phyloP scores from a whole-genome alignment of 2,113 vertebrate species.

The Eretmochelys imbricata region DNA sequence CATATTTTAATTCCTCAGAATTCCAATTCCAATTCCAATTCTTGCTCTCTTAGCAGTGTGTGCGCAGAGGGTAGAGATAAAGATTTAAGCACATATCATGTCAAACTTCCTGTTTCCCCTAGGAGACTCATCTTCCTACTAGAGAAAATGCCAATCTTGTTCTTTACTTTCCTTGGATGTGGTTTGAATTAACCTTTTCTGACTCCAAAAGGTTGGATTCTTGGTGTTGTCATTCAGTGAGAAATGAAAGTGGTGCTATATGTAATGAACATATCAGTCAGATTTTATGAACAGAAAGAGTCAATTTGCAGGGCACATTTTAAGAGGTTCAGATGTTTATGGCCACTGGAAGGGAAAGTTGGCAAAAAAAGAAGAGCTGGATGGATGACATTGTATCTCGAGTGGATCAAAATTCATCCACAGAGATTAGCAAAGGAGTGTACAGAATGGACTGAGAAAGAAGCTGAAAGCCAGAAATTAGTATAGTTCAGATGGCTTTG shows the following conservation, averaged over 20 bases:
- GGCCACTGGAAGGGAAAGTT: neutral
- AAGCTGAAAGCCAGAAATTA: neutral
- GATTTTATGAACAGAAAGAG: neutral
- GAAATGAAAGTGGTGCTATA: neutral
- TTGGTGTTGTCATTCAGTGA: accelerated
- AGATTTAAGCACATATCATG: neutral
- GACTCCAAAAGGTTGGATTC: neutral
- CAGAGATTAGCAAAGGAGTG: neutral
- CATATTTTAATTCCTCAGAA: neutral
- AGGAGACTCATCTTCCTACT: neutral
- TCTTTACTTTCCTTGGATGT: neutral
- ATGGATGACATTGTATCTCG: neutral
- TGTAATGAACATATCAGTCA: neutral
- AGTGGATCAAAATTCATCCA: neutral
- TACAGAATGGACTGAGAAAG: neutral
- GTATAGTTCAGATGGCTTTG: neutral
- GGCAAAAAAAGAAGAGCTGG: neutral
- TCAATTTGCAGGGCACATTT: neutral
- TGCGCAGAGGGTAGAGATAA: neutral
- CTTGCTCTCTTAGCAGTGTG: neutral
- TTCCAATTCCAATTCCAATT: neutral
- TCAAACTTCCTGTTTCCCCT: neutral
- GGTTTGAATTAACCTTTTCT: neutral
- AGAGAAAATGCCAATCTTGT: neutral
- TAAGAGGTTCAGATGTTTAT: neutral